Evolutionary conservation across 2,888 invertebrate species (phyloP).

Genomic region (Thera britannica): DNA sequence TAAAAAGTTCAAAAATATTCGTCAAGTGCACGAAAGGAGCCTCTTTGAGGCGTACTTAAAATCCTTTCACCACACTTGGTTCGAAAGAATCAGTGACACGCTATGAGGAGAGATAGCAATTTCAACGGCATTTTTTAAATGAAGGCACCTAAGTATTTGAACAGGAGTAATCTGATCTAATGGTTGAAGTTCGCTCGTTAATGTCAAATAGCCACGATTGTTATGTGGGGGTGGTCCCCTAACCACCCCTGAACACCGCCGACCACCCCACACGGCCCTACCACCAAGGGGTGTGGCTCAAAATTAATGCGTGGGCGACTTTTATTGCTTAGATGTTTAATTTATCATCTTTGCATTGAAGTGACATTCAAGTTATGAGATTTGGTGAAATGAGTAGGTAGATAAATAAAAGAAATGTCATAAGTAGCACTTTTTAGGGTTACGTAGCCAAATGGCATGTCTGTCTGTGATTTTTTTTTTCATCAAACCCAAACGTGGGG

Average conservation of each 20-base stretch:
- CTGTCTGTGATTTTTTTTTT: too few relatives aligned
- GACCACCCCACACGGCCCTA: slow-evolving; percentile 11
- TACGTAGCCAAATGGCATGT: too few relatives aligned
- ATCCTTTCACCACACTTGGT: too few relatives aligned
- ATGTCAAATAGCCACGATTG: slow-evolving; percentile 70
- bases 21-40: too few relatives aligned
- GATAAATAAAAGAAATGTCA: too few relatives aligned
- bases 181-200: slow-evolving; percentile 70
- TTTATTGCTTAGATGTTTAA: slow-evolving; percentile 3
- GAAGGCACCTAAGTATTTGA: slow-evolving; percentile 51
- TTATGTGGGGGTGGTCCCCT: slow-evolving; percentile 55
- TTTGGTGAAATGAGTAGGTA: neutral
- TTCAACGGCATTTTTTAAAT: slow-evolving; percentile 26
- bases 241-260: neutral
- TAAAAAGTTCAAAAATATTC: too few relatives aligned
- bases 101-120: neutral
- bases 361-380: neutral
- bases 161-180: slow-evolving; percentile 68
- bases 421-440: too few relatives aligned
- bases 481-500: too few relatives aligned
- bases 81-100: too few relatives aligned
- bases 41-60: too few relatives aligned
- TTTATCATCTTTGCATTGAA: slow-evolving; percentile 5
- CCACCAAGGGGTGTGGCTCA: slow-evolving; percentile 26
- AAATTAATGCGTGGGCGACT: slow-evolving; percentile 23